Evolutionary conservation across 2,888 invertebrate species (phyloP).

Genomic region (Diaprepes abbreviatus): DNA sequence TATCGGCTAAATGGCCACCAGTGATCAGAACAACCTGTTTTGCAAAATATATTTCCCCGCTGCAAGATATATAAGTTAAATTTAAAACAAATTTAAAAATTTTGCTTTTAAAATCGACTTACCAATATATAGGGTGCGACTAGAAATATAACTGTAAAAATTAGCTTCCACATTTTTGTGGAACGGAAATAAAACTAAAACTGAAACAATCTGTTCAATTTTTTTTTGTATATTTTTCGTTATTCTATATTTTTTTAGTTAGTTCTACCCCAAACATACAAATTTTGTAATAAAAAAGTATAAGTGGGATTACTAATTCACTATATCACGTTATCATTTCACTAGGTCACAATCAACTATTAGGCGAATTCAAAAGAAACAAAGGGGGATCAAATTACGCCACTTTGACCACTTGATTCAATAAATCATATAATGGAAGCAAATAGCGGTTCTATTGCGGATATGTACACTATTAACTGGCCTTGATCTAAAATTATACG

Average conservation of each 20-base stretch:
- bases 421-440: conserved; percentile 24
- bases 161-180: conserved; percentile 1
- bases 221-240: no score
- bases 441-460: conserved; percentile 13
- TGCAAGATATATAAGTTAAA: no score
- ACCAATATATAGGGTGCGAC: conserved; percentile 1
- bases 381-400: conserved; percentile 24
- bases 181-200: neutral
- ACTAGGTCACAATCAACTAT: conserved; percentile 35
- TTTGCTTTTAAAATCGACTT: no score
- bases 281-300: neutral
- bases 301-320: neutral
- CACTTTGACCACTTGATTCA: conserved; percentile 23
- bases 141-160: neutral
- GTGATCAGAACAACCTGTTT: no score
- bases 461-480: conserved; percentile 10
- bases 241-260: no score
- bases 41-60: no score
- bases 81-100: no score
- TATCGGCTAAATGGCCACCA: no score
- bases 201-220: neutral
- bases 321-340: conserved; percentile 32
- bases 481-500: conserved; percentile 11
- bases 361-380: conserved; percentile 1
- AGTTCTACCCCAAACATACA: no score